Base-by-base conservation (phyloP, 2,888 invertebrate genomes). In the Endomychus coccineus region DNA sequence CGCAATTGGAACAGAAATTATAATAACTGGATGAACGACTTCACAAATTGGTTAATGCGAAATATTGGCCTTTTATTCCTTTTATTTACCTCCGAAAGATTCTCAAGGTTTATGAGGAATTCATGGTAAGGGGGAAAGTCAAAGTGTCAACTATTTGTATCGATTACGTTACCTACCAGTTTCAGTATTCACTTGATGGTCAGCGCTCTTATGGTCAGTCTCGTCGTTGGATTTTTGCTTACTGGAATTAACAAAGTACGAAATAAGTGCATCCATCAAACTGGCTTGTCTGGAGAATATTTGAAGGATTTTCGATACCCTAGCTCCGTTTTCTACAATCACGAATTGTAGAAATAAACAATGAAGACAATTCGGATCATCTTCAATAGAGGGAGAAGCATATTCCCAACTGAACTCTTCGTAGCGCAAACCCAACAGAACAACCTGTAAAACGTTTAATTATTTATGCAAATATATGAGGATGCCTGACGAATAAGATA, bases 361-460 rank as follows among this genome's bases (percentile, higher is more conserved):
- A 5, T 94, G 92, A 48, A 91, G 71, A 56, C 90, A 88, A 61
- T 92, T 86, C 11, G 77, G 75, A 59, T 88, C 84, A 54, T 82
- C 81, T 55, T 85, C 83, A 55, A 86, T 83, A 1, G 86, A 85
- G 0, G 88, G 84, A 55, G 89, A 80, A 0, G 89, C 89, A 63
- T 85, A 85, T 62, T 92, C 91, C 91, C 94, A 95, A 10, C 87
- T 89, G 46, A 95, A 68, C 56, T 94, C 88, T 55, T 90, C 87
- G 56, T 87, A 94, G 27, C 83, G 77, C 29, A 94, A 71, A 14
- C 91, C 89, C 30, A 92, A 68, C 22, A 91, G 68, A 27, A 91
- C 75, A 43, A 83, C 84, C 91, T 91, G 34, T 6, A n/a, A n/a
- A n/a, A n/a, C n/a, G n/a, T n/a, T n/a, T n/a, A n/a, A n/a, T n/a